Base-by-base conservation (phyloP, 2,797 vertebrate genomes). In the Eulemur albifrons region DNA sequence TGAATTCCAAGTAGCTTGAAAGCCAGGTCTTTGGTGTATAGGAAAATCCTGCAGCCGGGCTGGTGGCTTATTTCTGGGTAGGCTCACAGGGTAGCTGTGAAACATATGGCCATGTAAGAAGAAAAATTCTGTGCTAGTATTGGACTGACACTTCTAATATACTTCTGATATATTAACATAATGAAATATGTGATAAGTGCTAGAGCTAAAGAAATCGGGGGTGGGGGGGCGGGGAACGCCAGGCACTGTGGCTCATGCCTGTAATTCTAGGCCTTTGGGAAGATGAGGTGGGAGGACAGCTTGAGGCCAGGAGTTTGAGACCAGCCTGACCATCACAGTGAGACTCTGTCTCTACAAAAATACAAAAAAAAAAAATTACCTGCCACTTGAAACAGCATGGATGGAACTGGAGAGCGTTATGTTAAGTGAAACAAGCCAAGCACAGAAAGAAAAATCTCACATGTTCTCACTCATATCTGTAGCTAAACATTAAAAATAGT, bases 111-210 rank as follows among this genome's bases (percentile, higher is more conserved):
- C 38, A 40, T 76, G 32, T 57, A 57, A 76, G 23, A 88, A 67
- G 90, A 82, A 79, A 72, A 59, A 27, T 17, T 57, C 27, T 80
- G 11, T 17, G 25, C 5, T 85, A 20, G 3, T 38, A 81, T 63
- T 57, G 94, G 70, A 81, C 20, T 63, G 17, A 40, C 59, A 84
- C 12, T 52, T 93, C 9, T 67, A 52, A 76, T 48, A 48, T 70
- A 70, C 93, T 93, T 95, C 79, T 84, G 30, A 77, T 82, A 80
- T 76, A n/a, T 43, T 59, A 92, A 35, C 25, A 59, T 65, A 70
- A 52, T 86, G 8, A 94, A 92, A 38, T 82, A 57, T 4, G 38
- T 50, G 21, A 27, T 48, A 54, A 77, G 12, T 77, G 17, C 21
- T 70, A 23, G 21, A 63, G 20, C 25, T 90, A 45, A 13, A 40